Base-by-base conservation (phyloP, 2,797 vertebrate species). In the Vireo griseus region DNA sequence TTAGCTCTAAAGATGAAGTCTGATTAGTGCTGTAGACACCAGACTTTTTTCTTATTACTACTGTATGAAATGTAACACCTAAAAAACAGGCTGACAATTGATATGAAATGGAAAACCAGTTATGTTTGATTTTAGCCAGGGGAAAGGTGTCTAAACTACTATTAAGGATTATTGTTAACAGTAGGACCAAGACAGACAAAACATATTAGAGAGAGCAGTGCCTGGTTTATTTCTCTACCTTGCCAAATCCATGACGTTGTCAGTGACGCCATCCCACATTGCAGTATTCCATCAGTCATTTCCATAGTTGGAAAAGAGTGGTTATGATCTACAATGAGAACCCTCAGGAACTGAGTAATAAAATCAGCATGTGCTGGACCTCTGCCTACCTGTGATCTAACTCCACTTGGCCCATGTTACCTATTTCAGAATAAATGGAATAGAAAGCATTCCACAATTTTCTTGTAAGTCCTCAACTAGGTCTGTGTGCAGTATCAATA, bases 231-330 rank as follows among this genome's bases (percentile, higher is more conserved):
- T 58, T 72, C n/a, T 55, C 24, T 28, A 4, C 22, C 42, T 72
- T 39, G 3, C 31, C 54, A 88, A 82, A 86, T 26, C 31, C 58
- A 51, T 2, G 5, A 50, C 37, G 40, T 52, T 79, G 10, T 10
- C 50, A 61, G 17, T 52, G 54, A 79, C 68, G 37, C 18, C 0
- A 0, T 48, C 17, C 28, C 18, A 59, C 31, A 8, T 51, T 39
- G 47, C 45, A 82, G 35, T 28, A 72, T 68, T 68, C 28, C 25
- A 68, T 45, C 21, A 55, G 25, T 28, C 33, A 35, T 75, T 88
- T 67, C 51, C 39, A 58, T 6, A 68, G n/a, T 1, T 86, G 63
- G 45, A 82, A 77, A 86, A 47, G 15, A 52, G 5, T 51, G 33
- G 48, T 57, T 31, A 37, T 31, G 42, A 21, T 20, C 68, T 33